phyloP scores from a whole-genome alignment of 2,888 invertebrate genomes.

The Chloromyia formosa region DNA sequence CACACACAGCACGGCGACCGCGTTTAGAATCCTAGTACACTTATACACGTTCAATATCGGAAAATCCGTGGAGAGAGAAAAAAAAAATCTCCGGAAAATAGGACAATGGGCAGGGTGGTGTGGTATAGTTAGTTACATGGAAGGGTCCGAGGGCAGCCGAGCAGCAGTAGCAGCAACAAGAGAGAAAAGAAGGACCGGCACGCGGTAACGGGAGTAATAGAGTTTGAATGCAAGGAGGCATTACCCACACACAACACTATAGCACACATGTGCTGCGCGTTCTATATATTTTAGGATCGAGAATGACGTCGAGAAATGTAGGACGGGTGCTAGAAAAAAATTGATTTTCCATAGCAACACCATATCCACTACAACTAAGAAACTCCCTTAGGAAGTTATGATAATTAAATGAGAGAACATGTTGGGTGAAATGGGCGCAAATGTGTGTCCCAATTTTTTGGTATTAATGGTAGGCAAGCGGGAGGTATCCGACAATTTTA shows the following conservation, averaged over 20 bases:
- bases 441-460: too few species aligned
- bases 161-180: neutral
- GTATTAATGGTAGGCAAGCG: too few species aligned
- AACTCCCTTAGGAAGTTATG: slow-evolving; percentile 2
- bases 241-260: too few species aligned
- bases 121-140: neutral
- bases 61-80: slow-evolving; percentile 24
- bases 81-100: slow-evolving; percentile 19
- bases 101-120: slow-evolving; percentile 22
- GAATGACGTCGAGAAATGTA: slow-evolving; percentile 3
- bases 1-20: slow-evolving; percentile 42
- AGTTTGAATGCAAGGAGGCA: neutral
- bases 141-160: neutral
- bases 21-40: slow-evolving; percentile 25
- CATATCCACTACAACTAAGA: neutral
- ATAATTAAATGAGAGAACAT: neutral
- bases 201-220: neutral
- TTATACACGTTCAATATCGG: slow-evolving; percentile 48
- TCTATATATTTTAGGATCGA: neutral
- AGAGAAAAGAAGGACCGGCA: neutral
- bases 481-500: too few species aligned
- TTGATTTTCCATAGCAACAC: slow-evolving; percentile 34
- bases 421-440: neutral
- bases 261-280: neutral
- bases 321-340: slow-evolving; percentile 17